These are phyloP conservation scores for Brachyptera risi DNA, from an alignment of 2,888 invertebrate genomes.

Conservation along the genomic window DNA sequence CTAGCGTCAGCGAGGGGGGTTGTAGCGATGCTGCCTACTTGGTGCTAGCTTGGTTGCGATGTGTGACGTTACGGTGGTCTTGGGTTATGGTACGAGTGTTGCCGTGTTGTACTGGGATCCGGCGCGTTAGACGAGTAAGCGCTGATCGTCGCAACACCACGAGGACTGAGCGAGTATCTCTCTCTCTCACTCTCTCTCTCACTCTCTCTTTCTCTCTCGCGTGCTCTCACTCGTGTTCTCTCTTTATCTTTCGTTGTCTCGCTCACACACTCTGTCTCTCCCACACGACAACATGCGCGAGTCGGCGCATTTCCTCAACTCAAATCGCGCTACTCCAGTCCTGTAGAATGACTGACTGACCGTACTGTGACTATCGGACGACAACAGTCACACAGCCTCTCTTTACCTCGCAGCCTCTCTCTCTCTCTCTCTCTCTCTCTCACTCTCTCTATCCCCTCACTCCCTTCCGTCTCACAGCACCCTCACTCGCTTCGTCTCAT, in stretches of 20 bases:
- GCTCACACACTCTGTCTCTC: neutral
- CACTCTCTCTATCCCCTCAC: neutral
- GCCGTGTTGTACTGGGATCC: conserved; percentile 8
- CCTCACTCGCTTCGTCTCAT: too few relatives aligned
- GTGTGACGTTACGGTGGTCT: neutral
- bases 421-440: neutral
- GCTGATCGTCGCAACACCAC: neutral
- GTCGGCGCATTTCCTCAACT: neutral
- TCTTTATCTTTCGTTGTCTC: too few relatives aligned
- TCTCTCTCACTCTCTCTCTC: too few relatives aligned
- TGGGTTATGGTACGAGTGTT: neutral
- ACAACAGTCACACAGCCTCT: neutral
- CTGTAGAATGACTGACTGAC: too few relatives aligned
- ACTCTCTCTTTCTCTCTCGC: too few relatives aligned
- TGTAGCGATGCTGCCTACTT: neutral
- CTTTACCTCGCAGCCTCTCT: neutral
- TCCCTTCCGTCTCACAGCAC: neutral
- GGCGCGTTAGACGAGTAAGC: neutral
- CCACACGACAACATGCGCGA: neutral
- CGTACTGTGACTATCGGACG: neutral
- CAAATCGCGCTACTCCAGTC: neutral
- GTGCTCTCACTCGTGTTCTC: neutral
- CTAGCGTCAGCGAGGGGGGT: conserved; percentile 18
- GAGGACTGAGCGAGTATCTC: too few relatives aligned
- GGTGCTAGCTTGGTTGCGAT: too few relatives aligned